These are phyloP conservation scores for Hypsibius dujardini DNA, from an alignment of 1,140 invertebrate species.

Conservation along the genomic window DNA sequence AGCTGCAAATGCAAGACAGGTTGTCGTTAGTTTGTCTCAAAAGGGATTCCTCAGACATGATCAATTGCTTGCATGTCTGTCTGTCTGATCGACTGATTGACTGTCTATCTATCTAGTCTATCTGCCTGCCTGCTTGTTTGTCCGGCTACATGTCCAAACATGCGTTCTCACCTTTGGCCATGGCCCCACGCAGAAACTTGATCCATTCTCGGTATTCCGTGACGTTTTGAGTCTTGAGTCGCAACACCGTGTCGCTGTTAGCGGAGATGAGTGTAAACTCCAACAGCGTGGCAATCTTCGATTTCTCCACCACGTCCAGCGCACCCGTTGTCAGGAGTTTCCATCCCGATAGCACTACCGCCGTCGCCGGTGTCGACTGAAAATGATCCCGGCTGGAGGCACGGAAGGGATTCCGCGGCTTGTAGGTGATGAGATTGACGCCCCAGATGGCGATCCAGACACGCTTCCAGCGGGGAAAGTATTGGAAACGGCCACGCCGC, in stretches of 20 bases:
- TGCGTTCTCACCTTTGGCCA: background rate
- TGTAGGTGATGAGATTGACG: background rate
- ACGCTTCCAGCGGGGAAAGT: slow-evolving; percentile 3
- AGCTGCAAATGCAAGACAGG: no score
- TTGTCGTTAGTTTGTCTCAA: no score
- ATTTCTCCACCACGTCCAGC: background rate
- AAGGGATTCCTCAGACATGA: no score
- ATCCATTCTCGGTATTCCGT: slow-evolving; percentile 5
- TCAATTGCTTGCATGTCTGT: no score
- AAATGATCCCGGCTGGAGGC: background rate
- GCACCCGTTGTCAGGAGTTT: background rate
- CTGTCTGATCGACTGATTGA: no score
- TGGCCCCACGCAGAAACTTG: background rate
- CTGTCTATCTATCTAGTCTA: no score
- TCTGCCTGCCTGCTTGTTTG: no score
- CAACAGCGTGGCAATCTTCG: background rate
- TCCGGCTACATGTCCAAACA: no score
- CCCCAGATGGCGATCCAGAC: background rate
- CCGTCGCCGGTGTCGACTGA: background rate
- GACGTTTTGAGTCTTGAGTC: background rate
- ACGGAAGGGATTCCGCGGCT: background rate
- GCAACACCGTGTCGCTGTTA: background rate
- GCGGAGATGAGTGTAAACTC: background rate
- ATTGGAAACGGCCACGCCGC: background rate
- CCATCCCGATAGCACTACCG: background rate